These are phyloP conservation scores for Anthrax anthrax DNA, from an alignment of 2,888 invertebrate species.

Conservation along the genomic window DNA sequence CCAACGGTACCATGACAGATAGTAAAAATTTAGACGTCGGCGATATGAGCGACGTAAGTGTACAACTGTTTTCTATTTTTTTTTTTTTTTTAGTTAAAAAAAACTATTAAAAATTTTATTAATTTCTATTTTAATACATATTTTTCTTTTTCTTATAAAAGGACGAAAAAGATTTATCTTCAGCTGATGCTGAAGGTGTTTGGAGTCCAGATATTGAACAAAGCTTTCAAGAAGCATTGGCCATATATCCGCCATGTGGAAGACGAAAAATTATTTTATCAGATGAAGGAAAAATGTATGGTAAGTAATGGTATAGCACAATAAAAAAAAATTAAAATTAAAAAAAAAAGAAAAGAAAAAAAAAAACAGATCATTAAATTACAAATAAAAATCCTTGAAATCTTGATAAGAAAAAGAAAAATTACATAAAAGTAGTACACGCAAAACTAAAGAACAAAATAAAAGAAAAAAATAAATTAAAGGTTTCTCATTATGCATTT, in stretches of 20 bases:
- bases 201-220: slow-evolving; percentile 99
- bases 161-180: slow-evolving; percentile 82
- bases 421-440: too few relatives aligned
- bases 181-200: slow-evolving; percentile 97
- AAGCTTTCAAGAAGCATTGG: slow-evolving; percentile 98
- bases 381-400: too few relatives aligned
- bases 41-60: slow-evolving; percentile 73
- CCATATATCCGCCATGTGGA: slow-evolving; percentile 99
- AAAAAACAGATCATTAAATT: too few relatives aligned
- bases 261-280: slow-evolving; percentile 98
- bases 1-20: slow-evolving; percentile 84
- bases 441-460: too few relatives aligned
- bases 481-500: too few relatives aligned
- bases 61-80: neutral
- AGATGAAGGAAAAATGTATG: slow-evolving; percentile 99
- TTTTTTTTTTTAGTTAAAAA: neutral
- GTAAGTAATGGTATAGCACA: slow-evolving; percentile 50
- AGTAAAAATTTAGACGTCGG: slow-evolving; percentile 85
- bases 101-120: neutral
- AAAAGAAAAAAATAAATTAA: too few relatives aligned
- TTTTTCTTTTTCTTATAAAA: slow-evolving; percentile 30
- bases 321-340: too few relatives aligned
- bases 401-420: too few relatives aligned
- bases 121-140: neutral
- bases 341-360: too few relatives aligned